Evolutionary conservation across 2,113 vertebrate species (phyloP).

Genomic region (Tachuris rubrigastra): DNA sequence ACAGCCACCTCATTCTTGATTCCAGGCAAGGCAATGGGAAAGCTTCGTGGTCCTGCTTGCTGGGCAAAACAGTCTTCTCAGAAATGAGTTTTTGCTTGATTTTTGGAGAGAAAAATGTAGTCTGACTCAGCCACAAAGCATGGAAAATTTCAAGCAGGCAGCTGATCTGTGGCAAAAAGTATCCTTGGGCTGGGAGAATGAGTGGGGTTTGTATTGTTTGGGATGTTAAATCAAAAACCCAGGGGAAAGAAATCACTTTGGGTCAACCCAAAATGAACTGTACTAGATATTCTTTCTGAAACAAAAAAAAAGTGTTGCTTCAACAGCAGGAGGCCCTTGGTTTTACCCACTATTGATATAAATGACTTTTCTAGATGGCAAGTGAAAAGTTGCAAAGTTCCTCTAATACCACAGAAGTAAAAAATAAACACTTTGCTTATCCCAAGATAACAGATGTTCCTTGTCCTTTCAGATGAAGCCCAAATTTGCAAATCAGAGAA

Average conservation of each 20-base stretch:
- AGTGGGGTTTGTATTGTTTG: neutral
- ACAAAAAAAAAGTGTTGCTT: neutral
- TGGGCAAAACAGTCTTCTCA: neutral
- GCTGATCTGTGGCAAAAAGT: neutral
- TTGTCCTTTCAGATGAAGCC: neutral
- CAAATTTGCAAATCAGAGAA: neutral
- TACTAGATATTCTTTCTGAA: neutral
- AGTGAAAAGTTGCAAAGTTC: neutral
- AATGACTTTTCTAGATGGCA: neutral
- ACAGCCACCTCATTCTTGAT: neutral
- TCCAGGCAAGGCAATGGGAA: neutral
- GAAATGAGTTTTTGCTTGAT: constrained; percentile 6
- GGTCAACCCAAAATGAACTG: neutral
- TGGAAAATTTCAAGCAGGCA: neutral
- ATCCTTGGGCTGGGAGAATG: neutral
- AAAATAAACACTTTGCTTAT: neutral
- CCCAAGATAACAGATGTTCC: neutral
- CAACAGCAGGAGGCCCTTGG: neutral
- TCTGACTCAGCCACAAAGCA: neutral
- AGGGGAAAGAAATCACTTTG: neutral
- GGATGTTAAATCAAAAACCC: neutral
- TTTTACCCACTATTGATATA: neutral
- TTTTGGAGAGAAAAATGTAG: neutral
- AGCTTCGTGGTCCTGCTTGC: neutral
- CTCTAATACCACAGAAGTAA: neutral